Percentiles rank a stretch among this genome's conserved stretches.
Conservation (phyloP, 1,140 invertebrate species). For the Drosophila subpulchrella region DNA sequence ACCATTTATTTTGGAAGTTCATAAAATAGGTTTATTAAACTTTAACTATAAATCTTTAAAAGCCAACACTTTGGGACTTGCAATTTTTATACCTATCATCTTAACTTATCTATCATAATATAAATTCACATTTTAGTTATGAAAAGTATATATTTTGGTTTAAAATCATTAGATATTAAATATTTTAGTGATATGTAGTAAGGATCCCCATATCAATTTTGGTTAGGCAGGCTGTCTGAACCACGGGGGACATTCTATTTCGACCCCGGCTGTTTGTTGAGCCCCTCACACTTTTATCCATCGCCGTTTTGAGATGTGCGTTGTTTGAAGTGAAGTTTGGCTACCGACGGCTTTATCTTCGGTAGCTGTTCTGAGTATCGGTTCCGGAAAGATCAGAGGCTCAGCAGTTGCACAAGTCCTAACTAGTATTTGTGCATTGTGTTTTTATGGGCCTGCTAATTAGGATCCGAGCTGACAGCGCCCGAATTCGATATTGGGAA, state of each 20-base stretch:
- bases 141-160: too few species aligned
- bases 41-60: too few species aligned
- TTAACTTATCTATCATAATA: too few species aligned
- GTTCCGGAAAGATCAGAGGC: constrained; percentile 54
- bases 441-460: constrained; percentile 72
- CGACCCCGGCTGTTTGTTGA: neutral
- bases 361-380: neutral
- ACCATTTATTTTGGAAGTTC: too few species aligned
- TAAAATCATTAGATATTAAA: too few species aligned
- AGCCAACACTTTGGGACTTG: too few species aligned
- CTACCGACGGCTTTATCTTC: constrained; percentile 4
- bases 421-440: constrained; percentile 49
- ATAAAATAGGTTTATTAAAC: too few species aligned
- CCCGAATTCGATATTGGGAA: neutral
- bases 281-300: neutral
- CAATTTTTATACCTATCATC: too few species aligned
- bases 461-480: constrained; percentile 19
- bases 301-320: neutral
- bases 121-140: too few species aligned
- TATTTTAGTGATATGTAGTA: too few species aligned
- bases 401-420: constrained; percentile 9
- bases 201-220: neutral
- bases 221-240: neutral
- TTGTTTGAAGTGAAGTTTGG: neutral
- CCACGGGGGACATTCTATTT: neutral